These are phyloP conservation scores for Egretta garzetta DNA, from an alignment of 2,113 vertebrate species.

Conservation along the genomic window DNA sequence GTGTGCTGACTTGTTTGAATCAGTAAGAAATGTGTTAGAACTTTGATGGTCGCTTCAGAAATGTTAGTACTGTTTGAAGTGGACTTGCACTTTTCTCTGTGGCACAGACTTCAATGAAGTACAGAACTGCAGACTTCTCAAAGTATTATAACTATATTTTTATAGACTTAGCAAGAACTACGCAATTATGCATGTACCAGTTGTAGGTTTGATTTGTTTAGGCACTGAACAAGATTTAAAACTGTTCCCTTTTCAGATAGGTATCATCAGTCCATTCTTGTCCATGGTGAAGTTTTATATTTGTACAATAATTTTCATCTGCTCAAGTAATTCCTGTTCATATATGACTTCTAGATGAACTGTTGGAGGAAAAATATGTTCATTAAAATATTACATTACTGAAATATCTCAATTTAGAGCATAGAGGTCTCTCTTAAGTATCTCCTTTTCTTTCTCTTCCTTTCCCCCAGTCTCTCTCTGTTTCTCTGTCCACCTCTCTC, in stretches of 20 bases:
- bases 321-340: not conserved
- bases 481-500: not conserved
- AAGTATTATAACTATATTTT: not conserved
- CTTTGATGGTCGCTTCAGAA: not conserved
- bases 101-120: not conserved
- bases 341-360: not conserved
- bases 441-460: not conserved
- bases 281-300: not conserved
- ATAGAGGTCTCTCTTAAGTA: not conserved
- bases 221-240: not conserved
- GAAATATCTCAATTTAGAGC: not conserved
- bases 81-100: not conserved
- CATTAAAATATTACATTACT: not conserved
- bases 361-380: not conserved
- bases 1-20: not conserved
- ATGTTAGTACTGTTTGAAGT: not conserved
- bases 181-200: not conserved
- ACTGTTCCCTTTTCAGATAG: not conserved
- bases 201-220: not conserved
- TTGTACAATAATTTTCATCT: not conserved
- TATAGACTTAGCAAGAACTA: not conserved
- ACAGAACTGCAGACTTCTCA: not conserved
- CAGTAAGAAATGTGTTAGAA: not conserved
- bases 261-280: not conserved
- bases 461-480: not conserved